These are phyloP conservation scores for Mamestra brassicae DNA, from an alignment of 2,888 invertebrate species.

Conservation along the genomic window DNA sequence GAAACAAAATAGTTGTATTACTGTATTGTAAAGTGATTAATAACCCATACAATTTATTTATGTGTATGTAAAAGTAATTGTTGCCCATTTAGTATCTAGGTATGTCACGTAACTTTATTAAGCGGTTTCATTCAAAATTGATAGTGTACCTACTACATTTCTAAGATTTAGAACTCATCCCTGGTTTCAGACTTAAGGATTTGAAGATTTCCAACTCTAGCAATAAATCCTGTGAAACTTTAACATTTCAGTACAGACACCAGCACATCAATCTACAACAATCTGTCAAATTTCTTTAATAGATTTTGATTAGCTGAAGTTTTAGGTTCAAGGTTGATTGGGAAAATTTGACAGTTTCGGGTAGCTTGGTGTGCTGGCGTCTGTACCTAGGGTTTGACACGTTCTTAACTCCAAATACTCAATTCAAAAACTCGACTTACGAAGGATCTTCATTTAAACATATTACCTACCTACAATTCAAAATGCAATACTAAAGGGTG, in stretches of 20 bases:
- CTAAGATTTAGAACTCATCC: neutral
- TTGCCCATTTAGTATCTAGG: neutral
- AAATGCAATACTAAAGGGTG: neutral
- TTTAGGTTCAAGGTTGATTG: too few species aligned
- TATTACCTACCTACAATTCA: neutral
- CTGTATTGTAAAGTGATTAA: neutral
- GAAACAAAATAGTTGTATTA: conserved; percentile 30
- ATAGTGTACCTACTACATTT: too few species aligned
- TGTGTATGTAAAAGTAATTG: neutral
- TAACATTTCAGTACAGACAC: neutral
- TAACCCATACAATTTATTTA: neutral
- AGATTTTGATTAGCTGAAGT: too few species aligned
- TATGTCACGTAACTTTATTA: neutral
- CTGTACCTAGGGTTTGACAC: neutral
- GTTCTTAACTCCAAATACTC: neutral
- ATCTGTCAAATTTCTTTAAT: too few species aligned
- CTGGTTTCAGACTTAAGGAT: neutral
- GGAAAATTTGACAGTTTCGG: too few species aligned
- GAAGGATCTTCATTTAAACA: neutral
- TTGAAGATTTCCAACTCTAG: too few species aligned
- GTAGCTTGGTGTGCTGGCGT: too few species aligned
- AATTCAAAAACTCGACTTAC: neutral
- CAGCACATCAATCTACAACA: too few species aligned
- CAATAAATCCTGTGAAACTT: neutral
- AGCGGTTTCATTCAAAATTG: too few species aligned